phyloP scores from a whole-genome alignment of 2,797 vertebrate genomes.

The Gymnopithys bicolor region DNA sequence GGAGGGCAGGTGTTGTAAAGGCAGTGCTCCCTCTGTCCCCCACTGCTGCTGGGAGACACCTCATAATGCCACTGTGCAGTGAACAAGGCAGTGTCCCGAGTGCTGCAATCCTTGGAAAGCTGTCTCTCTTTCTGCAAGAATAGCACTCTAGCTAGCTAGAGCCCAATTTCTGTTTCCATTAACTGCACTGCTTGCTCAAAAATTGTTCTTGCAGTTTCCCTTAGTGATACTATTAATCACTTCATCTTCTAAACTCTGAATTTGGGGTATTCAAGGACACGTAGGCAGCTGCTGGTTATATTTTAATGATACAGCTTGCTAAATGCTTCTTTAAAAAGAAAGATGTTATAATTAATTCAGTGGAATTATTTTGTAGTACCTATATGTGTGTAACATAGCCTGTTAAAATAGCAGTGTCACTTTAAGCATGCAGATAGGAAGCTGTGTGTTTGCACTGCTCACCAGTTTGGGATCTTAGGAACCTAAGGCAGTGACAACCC shows the following conservation, averaged over 20 bases:
- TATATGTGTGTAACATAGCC: not conserved
- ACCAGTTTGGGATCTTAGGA: not conserved
- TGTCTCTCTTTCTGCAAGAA: not conserved
- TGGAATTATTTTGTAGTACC: not conserved
- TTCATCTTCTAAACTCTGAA: not conserved
- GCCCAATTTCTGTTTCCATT: not conserved
- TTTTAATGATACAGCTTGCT: not conserved
- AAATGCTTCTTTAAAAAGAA: not conserved
- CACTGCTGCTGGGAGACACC: not conserved
- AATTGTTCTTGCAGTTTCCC: not conserved
- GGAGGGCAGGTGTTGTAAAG: not conserved
- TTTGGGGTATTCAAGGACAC: not conserved
- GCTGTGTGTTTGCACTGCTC: not conserved
- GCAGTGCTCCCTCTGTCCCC: not conserved
- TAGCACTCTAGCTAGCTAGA: not conserved
- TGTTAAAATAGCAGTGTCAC: not conserved
- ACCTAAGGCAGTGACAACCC: not conserved
- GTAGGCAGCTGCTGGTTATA: not conserved
- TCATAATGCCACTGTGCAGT: not conserved
- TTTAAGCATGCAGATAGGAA: not conserved
- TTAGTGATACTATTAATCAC: not conserved
- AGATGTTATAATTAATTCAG: not conserved
- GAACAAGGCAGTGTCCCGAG: not conserved
- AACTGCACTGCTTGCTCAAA: not conserved
- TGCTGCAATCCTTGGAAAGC: not conserved